A percentile compares a stretch with the other conserved stretches of the same genome.
Conservation (phyloP, 1,140 invertebrate genomes). For the Dreissena rostriformis region DNA sequence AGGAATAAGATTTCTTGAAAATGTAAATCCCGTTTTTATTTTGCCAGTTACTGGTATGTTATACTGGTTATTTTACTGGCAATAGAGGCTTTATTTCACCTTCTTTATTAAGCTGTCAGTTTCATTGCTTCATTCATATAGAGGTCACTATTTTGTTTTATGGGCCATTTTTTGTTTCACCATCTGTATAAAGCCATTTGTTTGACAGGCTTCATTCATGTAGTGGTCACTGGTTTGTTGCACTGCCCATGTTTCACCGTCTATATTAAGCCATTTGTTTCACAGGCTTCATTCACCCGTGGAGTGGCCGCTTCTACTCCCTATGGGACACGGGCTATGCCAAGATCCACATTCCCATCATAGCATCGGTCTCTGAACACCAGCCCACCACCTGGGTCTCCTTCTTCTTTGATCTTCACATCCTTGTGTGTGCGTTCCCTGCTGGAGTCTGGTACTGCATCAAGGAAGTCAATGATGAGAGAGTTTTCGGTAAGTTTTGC, state of each 20-base stretch:
- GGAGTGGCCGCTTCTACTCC: constrained; percentile 99
- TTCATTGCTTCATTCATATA: no score
- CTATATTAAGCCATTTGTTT: constrained; percentile 13
- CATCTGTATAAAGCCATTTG: background rate
- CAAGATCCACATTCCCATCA: constrained; percentile 99
- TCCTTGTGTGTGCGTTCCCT: constrained; percentile 97
- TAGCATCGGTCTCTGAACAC: constrained; percentile 99
- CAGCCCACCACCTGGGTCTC: constrained; percentile 99
- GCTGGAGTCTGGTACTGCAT: constrained; percentile 99
- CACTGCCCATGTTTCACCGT: no score
- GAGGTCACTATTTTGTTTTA: no score
- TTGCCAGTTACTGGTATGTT: no score
- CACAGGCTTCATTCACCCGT: constrained; percentile 91
- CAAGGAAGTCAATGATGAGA: constrained; percentile 98
- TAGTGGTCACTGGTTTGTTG: no score
- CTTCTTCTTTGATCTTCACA: constrained; percentile 99
- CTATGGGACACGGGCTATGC: constrained; percentile 99
- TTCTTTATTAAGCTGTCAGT: no score
- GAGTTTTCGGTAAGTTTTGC: constrained; percentile 95
- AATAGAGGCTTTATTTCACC: no score
- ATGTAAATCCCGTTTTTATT: no score
- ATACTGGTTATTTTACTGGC: no score
- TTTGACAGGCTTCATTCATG: constrained; percentile 87
- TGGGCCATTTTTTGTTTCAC: no score
- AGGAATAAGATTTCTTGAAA: no score